A percentile compares a stretch with the other conserved stretches of the same genome.
phyloP scores from a whole-genome alignment of 35 echinoderm and acorn worm genomes.

The Chiridota heheva region DNA sequence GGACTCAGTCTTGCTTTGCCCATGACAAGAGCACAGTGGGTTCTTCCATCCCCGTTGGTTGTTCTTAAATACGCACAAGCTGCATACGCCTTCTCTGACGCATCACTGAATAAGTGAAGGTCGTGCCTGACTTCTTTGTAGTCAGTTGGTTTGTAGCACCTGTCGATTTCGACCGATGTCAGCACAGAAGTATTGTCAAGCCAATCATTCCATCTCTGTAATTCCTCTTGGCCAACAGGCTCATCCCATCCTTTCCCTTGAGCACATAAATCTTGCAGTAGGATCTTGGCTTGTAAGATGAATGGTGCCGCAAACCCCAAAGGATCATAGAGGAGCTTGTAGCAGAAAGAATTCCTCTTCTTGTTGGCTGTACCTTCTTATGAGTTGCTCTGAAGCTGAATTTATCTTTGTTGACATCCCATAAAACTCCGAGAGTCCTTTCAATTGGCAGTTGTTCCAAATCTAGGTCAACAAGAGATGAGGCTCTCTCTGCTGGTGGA shows the following conservation, averaged over 20 bases:
- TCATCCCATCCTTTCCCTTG: constrained; percentile 36
- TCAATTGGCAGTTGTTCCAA: constrained; percentile 15
- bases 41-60: not conserved
- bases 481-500: not conserved
- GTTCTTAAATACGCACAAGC: constrained; percentile 27
- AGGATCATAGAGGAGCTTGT: constrained; percentile 30
- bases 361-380: not conserved
- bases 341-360: constrained; percentile 22
- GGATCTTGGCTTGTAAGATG: constrained; percentile 13
- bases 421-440: constrained; percentile 17
- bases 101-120: constrained; percentile 56
- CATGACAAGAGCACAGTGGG: constrained; percentile 37
- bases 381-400: not conserved
- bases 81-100: constrained; percentile 37
- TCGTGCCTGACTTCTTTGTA: not conserved
- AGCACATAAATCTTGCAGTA: constrained; percentile 14
- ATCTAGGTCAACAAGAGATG: constrained; percentile 1
- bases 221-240: not conserved
- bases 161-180: not conserved
- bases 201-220: not conserved
- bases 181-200: constrained; percentile 26
- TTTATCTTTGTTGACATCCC: not conserved
- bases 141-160: not conserved
- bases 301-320: constrained; percentile 35
- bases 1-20: constrained; percentile 57